Evolutionary conservation across 2,113 vertebrate genomes (phyloP).

Genomic region (Hemiprocne comata): DNA sequence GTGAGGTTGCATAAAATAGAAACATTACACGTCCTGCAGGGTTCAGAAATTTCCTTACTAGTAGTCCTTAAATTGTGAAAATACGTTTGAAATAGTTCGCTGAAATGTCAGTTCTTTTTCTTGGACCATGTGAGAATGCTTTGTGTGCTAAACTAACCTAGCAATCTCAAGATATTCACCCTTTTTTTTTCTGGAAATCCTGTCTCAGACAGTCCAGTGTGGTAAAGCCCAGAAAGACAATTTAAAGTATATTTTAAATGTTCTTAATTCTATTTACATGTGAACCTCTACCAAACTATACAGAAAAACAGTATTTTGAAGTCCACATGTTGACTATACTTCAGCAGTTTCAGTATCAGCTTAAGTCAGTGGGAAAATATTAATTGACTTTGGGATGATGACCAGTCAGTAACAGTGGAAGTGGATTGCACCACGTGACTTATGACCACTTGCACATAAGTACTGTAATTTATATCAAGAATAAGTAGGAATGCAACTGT

Average conservation of each 20-base stretch:
- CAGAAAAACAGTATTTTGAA: background rate
- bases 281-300: background rate
- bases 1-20: background rate
- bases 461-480: background rate
- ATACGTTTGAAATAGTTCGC: background rate
- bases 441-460: background rate
- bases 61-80: background rate
- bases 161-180: background rate
- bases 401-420: background rate
- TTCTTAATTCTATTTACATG: background rate
- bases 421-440: accelerated
- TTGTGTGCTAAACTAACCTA: background rate
- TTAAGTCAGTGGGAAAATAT: background rate
- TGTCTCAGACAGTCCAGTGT: background rate
- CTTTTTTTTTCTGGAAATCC: background rate
- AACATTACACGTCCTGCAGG: background rate
- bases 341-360: background rate
- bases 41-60: background rate
- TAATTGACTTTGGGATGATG: background rate
- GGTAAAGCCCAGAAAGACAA: background rate
- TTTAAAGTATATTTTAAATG: background rate
- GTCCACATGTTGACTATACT: background rate
- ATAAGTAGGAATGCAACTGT: background rate
- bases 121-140: background rate
- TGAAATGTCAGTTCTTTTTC: background rate